Conservation (phyloP, 2,888 invertebrate species). For the Scaptomyza parva region DNA sequence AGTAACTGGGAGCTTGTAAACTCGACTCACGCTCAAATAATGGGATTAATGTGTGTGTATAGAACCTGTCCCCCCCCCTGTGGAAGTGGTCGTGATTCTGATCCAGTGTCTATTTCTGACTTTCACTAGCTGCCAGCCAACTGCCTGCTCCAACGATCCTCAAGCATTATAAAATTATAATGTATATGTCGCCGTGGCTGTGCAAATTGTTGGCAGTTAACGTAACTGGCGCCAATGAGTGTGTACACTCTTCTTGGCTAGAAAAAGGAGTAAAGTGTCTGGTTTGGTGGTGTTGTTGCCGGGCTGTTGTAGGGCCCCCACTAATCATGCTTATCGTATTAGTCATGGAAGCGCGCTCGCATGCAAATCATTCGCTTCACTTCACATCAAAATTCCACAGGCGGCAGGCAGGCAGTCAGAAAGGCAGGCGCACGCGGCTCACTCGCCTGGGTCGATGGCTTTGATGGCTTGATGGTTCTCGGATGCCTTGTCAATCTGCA, state of each 20-base stretch:
- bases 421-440: conserved; percentile 39
- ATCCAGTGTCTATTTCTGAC: conserved; percentile 33
- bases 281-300: conserved; percentile 5
- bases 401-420: conserved; percentile 27
- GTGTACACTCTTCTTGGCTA: conserved; percentile 21
- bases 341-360: conserved; percentile 74
- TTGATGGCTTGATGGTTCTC: conserved; percentile 29
- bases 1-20: conserved; percentile 25
- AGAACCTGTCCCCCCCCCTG: conserved; percentile 17
- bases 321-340: conserved; percentile 81
- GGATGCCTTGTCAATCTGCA: conserved; percentile 70
- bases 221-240: conserved; percentile 66
- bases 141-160: conserved; percentile 7
- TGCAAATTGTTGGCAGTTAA: conserved; percentile 67
- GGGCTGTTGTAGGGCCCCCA: conserved; percentile 43
- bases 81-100: too few species aligned
- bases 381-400: conserved; percentile 73
- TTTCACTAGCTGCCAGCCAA: conserved; percentile 36
- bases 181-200: conserved; percentile 65
- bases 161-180: conserved; percentile 62
- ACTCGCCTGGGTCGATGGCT: conserved; percentile 49
- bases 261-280: neutral
- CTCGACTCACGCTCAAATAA: conserved; percentile 40
- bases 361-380: conserved; percentile 76
- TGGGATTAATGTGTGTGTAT: conserved; percentile 43